Conservation (phyloP, 2,888 invertebrate genomes). For the Microctonus aethiopoides region DNA sequence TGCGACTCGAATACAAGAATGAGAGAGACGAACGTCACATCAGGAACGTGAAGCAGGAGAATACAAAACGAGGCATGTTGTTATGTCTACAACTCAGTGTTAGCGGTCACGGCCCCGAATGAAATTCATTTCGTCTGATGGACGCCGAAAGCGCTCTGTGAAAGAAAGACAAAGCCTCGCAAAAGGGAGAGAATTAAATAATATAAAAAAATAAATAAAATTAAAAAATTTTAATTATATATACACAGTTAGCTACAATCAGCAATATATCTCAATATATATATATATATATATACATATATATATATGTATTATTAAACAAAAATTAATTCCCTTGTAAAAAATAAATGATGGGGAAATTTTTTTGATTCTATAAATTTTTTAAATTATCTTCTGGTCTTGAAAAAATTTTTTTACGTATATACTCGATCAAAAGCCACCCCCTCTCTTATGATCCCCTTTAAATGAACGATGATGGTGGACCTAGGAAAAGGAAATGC, state of each 20-base stretch:
- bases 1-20: not conserved
- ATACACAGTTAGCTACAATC: too few relatives aligned
- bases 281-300: too few relatives aligned
- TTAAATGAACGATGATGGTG: slow-evolving; percentile 39
- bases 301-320: too few relatives aligned
- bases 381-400: not conserved
- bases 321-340: too few relatives aligned
- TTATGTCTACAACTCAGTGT: slow-evolving; percentile 60
- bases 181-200: too few relatives aligned
- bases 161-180: not conserved
- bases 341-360: not conserved
- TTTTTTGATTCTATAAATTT: too few relatives aligned
- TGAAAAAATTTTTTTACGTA: not conserved
- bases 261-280: too few relatives aligned
- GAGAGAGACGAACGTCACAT: not conserved
- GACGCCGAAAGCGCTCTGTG: not conserved
- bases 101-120: slow-evolving; percentile 51
- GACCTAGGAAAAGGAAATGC: slow-evolving; percentile 60
- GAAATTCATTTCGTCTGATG: slow-evolving; percentile 15
- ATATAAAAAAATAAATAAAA: too few relatives aligned
- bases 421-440: slow-evolving; percentile 10
- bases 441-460: not conserved
- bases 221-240: too few relatives aligned
- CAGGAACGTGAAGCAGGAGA: slow-evolving; percentile 3
- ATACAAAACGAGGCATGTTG: slow-evolving; percentile 49